These are phyloP conservation scores for Chromobotia macracanthus DNA, from an alignment of 2,797 vertebrate species.

Conservation along the genomic window DNA sequence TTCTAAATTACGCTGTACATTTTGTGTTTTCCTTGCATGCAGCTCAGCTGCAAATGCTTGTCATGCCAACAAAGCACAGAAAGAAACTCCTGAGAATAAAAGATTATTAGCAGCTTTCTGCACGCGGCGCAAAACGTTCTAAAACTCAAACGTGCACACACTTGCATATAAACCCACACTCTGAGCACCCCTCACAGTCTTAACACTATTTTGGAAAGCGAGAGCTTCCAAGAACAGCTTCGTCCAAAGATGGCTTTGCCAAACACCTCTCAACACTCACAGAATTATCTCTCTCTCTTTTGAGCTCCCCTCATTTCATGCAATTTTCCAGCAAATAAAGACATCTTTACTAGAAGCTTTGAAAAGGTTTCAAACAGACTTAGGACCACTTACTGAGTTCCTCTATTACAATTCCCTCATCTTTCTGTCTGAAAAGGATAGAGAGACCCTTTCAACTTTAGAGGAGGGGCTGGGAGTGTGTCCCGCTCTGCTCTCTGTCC, in stretches of 20 bases:
- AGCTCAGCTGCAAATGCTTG: no score
- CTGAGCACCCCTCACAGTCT: background rate
- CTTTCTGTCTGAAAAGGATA: constrained; percentile 43
- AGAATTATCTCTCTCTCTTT: constrained; percentile 7
- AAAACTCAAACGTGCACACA: background rate
- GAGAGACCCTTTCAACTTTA: constrained; percentile 49
- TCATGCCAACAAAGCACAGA: no score
- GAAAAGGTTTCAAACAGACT: constrained; percentile 59
- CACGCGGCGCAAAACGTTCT: background rate
- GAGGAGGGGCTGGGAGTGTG: constrained; percentile 29
- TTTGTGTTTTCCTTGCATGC: background rate
- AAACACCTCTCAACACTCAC: constrained; percentile 53
- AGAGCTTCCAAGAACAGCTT: constrained; percentile 12
- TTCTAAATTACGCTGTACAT: background rate
- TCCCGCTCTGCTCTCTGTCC: constrained; percentile 24
- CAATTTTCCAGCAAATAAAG: constrained; percentile 63
- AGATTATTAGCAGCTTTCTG: background rate
- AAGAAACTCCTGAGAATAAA: background rate
- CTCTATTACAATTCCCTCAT: constrained; percentile 34
- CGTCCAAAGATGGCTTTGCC: constrained; percentile 35
- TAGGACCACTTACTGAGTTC: constrained; percentile 47
- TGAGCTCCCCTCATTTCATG: constrained; percentile 62
- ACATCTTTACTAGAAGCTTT: constrained; percentile 59
- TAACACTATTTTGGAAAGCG: constrained; percentile 11
- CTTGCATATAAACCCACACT: constrained; percentile 35